Evolutionary conservation across 2,888 invertebrate genomes (phyloP), one percentile per base, ranked within the genome.

Genomic region (Zootermopsis nevadensis): DNA sequence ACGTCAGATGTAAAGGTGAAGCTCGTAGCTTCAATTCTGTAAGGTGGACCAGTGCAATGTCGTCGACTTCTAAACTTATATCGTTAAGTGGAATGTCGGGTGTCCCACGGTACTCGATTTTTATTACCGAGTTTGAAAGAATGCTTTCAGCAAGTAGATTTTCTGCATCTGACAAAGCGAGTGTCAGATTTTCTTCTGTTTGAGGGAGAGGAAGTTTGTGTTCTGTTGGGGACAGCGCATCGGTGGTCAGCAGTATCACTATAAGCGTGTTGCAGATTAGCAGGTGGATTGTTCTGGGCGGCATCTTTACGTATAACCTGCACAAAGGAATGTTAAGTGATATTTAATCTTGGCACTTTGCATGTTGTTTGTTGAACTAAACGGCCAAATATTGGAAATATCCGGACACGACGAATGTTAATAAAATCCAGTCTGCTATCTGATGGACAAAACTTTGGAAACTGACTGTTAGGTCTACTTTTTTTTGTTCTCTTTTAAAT

Each of bases 1-100:
- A 19, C n/a, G n/a, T 74, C 74, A 74, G 38, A 35, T 42, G 74
- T n/a, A 74, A 38, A 10, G 74, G 74, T 8, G 74, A 74, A 22
- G 74, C 38, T 33, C n/a, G 31, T 12, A 74, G 38, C 15, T 33
- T 30, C 0, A 74, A 12, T 7, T 74, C n/a, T 24, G 35, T 38
- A 3, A 74, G n/a, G 74, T 74, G 38, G 35, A 74, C 38, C 0
- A 74, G 4, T 2, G 42, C 38, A 24, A 74, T 12, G n/a, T 38
- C 24, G 22, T 35, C 38, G 3, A 74, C n/a, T 24, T 74, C 74
- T 24, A 74, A 24, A 24, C 19, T 35, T 6, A 42, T 24, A 24
- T 74, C 38, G 1, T 38, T n/a, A 2, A 74, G 38, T 15, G 74
- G 42, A 6, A 74, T 38, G 24, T 19, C 31, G 7, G 74, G 22